phyloP scores from a whole-genome alignment of 2,113 vertebrate species.

The Eurypyga helias region DNA sequence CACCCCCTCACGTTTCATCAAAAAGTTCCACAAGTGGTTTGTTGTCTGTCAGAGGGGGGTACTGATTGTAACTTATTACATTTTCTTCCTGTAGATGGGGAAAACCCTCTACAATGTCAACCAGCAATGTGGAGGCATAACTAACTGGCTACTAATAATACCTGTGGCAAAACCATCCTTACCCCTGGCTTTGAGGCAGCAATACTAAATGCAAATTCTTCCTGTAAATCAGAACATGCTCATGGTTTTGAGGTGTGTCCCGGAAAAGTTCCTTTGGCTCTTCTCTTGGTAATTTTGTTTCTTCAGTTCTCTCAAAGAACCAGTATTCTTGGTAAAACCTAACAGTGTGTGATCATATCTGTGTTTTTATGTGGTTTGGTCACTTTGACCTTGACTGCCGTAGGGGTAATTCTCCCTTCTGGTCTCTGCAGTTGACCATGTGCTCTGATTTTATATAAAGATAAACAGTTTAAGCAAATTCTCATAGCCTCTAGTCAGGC shows the following conservation, averaged over 20 bases:
- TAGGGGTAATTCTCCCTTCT: neutral
- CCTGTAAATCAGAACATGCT: neutral
- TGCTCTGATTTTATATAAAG: neutral
- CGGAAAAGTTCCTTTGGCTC: neutral
- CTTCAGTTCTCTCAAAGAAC: neutral
- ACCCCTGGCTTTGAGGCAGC: neutral
- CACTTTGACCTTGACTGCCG: neutral
- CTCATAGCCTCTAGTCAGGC: neutral
- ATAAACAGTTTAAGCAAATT: neutral
- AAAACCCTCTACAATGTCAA: neutral
- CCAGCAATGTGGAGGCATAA: neutral
- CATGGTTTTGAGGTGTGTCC: neutral
- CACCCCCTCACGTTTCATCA: neutral
- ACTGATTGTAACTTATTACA: neutral
- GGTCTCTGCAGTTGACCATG: neutral
- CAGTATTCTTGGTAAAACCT: neutral
- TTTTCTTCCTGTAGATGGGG: neutral
- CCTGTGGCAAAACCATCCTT: neutral
- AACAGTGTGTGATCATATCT: neutral
- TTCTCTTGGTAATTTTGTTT: neutral
- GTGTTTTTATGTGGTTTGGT: neutral
- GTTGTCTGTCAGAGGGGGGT: neutral
- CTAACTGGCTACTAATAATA: neutral
- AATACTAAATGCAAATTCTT: neutral
- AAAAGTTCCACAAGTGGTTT: conserved; percentile 45